Evolutionary conservation across 2,113 vertebrate species (phyloP).

Genomic region (Ciconia maguari): DNA sequence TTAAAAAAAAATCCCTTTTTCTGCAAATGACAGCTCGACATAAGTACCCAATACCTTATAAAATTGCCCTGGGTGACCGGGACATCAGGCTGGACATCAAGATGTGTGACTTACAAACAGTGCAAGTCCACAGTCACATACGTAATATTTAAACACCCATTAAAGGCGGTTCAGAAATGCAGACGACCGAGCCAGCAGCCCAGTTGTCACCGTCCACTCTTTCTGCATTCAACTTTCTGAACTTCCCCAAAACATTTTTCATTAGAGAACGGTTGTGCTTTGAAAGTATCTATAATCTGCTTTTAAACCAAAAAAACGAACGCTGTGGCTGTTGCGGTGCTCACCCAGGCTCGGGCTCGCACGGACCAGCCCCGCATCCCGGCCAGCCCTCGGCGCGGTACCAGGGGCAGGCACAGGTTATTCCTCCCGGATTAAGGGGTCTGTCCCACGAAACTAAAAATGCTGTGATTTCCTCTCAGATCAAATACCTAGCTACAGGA

Average conservation of each 20-base stretch:
- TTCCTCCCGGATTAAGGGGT: too few species aligned
- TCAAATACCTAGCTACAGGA: neutral
- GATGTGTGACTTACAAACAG: neutral
- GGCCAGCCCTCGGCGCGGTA: fast-evolving
- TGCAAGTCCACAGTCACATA: neutral
- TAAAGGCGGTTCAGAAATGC: neutral
- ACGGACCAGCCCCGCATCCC: neutral
- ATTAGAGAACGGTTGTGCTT: neutral
- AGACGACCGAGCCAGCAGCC: neutral
- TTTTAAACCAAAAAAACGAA: neutral
- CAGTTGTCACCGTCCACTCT: neutral
- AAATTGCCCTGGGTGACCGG: neutral
- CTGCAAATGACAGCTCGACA: neutral
- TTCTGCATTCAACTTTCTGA: neutral
- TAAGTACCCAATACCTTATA: too few species aligned
- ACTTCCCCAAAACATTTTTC: neutral
- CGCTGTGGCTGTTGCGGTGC: fast-evolving
- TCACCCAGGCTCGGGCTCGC: neutral
- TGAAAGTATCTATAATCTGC: neutral
- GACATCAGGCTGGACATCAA: neutral
- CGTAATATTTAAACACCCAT: neutral
- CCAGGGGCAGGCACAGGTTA: neutral
- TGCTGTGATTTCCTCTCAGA: neutral
- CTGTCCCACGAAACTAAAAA: neutral
- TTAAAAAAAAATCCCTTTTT: neutral